Conservation (phyloP, 2,797 vertebrate genomes). For the Scarus forsteni region DNA sequence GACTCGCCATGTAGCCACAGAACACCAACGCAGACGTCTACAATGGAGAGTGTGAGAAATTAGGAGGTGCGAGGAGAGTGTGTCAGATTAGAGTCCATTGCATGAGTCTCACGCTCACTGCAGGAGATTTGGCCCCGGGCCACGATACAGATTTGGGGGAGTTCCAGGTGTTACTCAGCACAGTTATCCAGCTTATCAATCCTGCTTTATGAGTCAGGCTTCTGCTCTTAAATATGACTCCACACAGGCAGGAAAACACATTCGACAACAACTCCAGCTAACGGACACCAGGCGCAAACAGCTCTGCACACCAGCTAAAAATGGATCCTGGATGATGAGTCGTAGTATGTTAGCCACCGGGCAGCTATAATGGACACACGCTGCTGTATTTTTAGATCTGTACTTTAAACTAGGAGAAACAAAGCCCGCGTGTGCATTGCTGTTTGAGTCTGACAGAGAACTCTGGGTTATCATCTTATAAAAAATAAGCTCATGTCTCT, state of each 20-base stretch:
- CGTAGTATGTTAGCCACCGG: constrained; percentile 18
- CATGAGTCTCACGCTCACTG: constrained; percentile 72
- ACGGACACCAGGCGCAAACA: constrained; percentile 24
- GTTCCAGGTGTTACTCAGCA: constrained; percentile 76
- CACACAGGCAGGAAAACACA: constrained; percentile 51
- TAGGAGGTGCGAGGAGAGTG: constrained; percentile 60
- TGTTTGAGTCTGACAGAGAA: constrained; percentile 9
- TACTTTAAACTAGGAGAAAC: background rate
- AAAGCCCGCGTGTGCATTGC: background rate
- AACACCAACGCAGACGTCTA: constrained; percentile 54
- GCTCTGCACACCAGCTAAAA: constrained; percentile 26
- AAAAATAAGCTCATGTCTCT: constrained; percentile 48
- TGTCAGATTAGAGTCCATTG: constrained; percentile 75
- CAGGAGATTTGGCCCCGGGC: constrained; percentile 72
- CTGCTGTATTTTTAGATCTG: background rate
- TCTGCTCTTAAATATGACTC: constrained; percentile 24
- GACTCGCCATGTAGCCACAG: constrained; percentile 34
- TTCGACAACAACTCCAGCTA: constrained; percentile 32
- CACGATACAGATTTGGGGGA: constrained; percentile 74
- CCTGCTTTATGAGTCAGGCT: constrained; percentile 51
- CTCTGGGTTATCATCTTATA: constrained; percentile 36
- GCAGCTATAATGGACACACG: constrained; percentile 9
- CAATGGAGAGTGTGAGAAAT: constrained; percentile 65
- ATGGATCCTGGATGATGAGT: constrained; percentile 33
- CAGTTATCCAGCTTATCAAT: constrained; percentile 73